These are phyloP conservation scores for Cabera pusaria DNA, from an alignment of 2,888 invertebrate genomes.

Conservation along the genomic window DNA sequence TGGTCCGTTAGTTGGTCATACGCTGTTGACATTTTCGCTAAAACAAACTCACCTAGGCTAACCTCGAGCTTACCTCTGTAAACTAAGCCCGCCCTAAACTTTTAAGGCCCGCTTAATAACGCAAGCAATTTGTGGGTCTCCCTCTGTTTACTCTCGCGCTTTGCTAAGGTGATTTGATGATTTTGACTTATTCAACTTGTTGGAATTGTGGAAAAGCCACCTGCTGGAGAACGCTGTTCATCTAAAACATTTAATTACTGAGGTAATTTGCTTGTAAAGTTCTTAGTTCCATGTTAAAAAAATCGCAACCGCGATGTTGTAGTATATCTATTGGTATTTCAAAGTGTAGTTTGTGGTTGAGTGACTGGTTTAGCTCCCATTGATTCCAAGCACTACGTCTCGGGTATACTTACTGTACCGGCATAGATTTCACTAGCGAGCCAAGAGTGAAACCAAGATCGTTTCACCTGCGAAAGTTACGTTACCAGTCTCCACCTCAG, in stretches of 20 bases:
- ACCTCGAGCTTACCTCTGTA: constrained; percentile 74
- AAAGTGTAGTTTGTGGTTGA: too few relatives aligned
- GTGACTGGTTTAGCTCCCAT: too few relatives aligned
- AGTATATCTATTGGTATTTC: too few relatives aligned
- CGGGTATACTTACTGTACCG: too few relatives aligned
- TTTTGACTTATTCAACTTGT: constrained; percentile 78
- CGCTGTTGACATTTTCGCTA: constrained; percentile 66
- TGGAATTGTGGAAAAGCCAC: constrained; percentile 48
- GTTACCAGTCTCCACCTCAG: constrained; percentile 57
- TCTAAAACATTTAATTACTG: constrained; percentile 2
- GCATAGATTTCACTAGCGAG: constrained; percentile 51
- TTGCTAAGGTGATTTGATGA: constrained; percentile 80
- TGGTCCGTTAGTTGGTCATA: constrained; percentile 47
- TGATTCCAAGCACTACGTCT: too few relatives aligned
- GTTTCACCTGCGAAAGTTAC: constrained; percentile 74
- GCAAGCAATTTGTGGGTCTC: constrained; percentile 77
- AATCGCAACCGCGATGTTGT: background rate
- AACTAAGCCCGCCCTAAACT: constrained; percentile 77
- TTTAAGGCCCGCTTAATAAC: constrained; percentile 80
- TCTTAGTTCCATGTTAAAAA: too few relatives aligned
- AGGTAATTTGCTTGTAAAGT: too few relatives aligned
- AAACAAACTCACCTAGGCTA: constrained; percentile 71
- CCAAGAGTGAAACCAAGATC: constrained; percentile 64
- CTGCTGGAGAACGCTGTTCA: constrained; percentile 34
- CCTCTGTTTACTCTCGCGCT: constrained; percentile 77